A percentile compares a stretch with the other conserved stretches of the same genome.
phyloP scores from a whole-genome alignment of 1,140 invertebrate genomes.

The Microplitis mediator region DNA sequence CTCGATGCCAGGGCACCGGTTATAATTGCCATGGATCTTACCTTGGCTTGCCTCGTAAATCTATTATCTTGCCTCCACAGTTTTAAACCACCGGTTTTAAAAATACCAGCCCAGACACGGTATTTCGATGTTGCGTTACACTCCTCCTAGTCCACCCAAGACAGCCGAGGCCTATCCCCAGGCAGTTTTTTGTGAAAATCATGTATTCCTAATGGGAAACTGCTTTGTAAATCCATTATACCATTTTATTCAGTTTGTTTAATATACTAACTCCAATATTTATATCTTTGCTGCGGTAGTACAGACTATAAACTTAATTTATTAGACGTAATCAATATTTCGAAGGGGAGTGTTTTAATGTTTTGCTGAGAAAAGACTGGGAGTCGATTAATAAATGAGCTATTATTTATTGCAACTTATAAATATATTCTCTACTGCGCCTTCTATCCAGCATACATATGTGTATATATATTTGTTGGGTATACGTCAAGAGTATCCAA shows the following conservation, averaged over 20 bases:
- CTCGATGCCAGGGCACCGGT: slow-evolving; percentile 14
- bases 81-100: not conserved
- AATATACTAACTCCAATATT: not conserved
- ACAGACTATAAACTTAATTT: not conserved
- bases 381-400: slow-evolving; percentile 19
- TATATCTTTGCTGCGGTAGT: too few relatives aligned
- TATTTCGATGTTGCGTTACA: slow-evolving; percentile 9
- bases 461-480: not conserved
- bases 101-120: not conserved
- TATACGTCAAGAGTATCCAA: not conserved
- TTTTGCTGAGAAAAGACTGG: not conserved
- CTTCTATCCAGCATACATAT: not conserved
- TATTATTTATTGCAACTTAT: slow-evolving; percentile 11
- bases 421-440: not conserved
- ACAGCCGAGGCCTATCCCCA: too few relatives aligned
- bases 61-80: slow-evolving; percentile 8
- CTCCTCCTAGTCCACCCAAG: not conserved
- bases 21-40: slow-evolving; percentile 21
- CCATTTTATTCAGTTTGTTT: too few relatives aligned
- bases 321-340: not conserved
- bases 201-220: too few relatives aligned
- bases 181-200: too few relatives aligned
- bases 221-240: too few relatives aligned
- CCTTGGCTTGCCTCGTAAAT: slow-evolving; percentile 18
- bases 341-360: not conserved